Base-by-base conservation (phyloP, 1,140 invertebrate genomes). In the Sipha flava region DNA sequence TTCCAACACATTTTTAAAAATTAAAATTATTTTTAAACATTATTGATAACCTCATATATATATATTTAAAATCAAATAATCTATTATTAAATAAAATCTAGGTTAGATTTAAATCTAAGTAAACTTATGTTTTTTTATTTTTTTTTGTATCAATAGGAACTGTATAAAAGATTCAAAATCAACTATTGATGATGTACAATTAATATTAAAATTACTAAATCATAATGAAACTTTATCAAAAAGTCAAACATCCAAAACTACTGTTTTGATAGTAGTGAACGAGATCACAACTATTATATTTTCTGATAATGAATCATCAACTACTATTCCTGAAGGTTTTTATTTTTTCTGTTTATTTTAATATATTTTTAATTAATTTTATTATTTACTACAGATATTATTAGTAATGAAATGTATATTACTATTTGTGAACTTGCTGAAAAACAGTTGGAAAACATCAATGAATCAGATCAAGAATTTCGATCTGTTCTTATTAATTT, bases 171-270 rank as follows among this genome's bases (percentile, higher is more conserved):
- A 59, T 40, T 26, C 29, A 0, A 59, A 77, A 57, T 57, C 73
- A 18, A 77, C 31, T 1, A 57, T 40, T 43, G 16, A 40, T 59
- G 34, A 77, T 59, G 7, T 57, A 40, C 14, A 57, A 29, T 59
- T 14, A 40, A 77, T 77, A 54, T 77, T 77, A 12, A 77, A 57
- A 77, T 29, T 77, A 43, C 49, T 77, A 26, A 77, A 59, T 54
- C 14, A 43, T 23, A 77, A 77, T 77, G 73, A 59, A 77, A n/a
- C 16, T 2, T 40, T 77, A 43, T 0, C 6, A 40, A 77, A 77
- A 26, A 57, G n/a, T 59, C 49, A 43, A 29, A 16, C 52, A 37
- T 77, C 73, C 26, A 57, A 77, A 77, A 77, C 73, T 18, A 59
- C 31, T 29, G 34, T 77, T 40, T 57, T 77, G 12, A 57, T 77